Evolutionary conservation across 2,113 vertebrate genomes (phyloP).

Genomic region (Tetraodon nigroviridis): DNA sequence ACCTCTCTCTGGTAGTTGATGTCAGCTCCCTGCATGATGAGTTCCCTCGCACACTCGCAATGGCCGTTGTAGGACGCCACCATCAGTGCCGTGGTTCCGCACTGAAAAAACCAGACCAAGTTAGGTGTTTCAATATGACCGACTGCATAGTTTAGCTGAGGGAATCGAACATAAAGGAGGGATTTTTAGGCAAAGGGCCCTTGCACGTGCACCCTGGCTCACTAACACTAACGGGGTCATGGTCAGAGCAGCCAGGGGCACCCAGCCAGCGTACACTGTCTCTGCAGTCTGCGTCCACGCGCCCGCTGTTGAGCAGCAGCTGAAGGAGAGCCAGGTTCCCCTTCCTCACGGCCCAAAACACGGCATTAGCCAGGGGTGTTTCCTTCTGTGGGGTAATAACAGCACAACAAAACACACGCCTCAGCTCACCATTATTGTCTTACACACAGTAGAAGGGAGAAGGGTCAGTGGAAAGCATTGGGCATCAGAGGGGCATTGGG

Average conservation of each 20-base stretch:
- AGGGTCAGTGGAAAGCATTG: background rate
- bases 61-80: conserved; percentile 90
- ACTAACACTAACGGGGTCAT: conserved; percentile 59
- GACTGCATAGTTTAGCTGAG: conserved; percentile 31
- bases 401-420: conserved; percentile 50
- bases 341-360: conserved; percentile 93
- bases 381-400: conserved; percentile 83
- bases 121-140: background rate
- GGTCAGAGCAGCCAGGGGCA: conserved; percentile 46
- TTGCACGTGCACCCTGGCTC: conserved; percentile 29
- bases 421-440: conserved; percentile 40
- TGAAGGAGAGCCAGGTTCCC: conserved; percentile 93
- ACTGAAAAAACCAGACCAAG: conserved; percentile 65
- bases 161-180: background rate
- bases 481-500: background rate
- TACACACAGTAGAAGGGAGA: conserved; percentile 6
- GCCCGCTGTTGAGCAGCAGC: conserved; percentile 92
- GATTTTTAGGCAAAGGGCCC: background rate
- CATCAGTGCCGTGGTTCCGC: conserved; percentile 92
- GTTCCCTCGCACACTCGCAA: conserved; percentile 82
- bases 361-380: conserved; percentile 94
- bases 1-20: conserved; percentile 98
- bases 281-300: conserved; percentile 95
- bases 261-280: conserved; percentile 85
- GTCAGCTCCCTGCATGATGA: conserved; percentile 94